Evolutionary conservation across 2,113 vertebrate genomes (phyloP), one percentile per base, ranked within the genome.

Genomic region (Solea senegalensis): DNA sequence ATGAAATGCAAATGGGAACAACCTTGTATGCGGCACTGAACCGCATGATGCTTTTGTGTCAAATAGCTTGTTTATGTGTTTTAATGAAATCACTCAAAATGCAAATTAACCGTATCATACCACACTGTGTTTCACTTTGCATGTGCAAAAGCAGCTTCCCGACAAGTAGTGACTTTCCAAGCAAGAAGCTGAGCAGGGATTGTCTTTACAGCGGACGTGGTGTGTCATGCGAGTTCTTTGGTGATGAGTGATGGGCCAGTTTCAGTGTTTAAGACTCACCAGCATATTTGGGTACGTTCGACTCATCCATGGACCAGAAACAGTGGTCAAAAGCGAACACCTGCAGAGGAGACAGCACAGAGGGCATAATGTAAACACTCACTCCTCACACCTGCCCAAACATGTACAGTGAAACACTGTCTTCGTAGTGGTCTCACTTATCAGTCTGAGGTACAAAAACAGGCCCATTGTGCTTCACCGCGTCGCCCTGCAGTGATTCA

Each of bases 271-370:
- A 56, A 76, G 76, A 87, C 89, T 95, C 94, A 99, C 98, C 98
- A 62, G 97, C 97, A 88, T 99, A 98, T 93, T 99, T 98, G 48
- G 94, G 90, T 83, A 94, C 92, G 86, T 99, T 98, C 83, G 95
- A 95, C 89, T 99, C 98, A 90, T 99, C 97, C 95, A 99, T 98
- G 86, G 98, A 99, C 98, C 98, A 99, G 92, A 99, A 99, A 88
- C 98, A 99, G 90, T 99, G 95, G 94, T 99, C 98, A 86, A 99
- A 99, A 85, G 98, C 97, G 88, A 99, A 99, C 78, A 99, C 97
- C 98, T 99, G 90, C 51, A 57, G 74, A 65, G 62, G 27, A 90
- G 66, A 81, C 58, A 76, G 64, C 52, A 74, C 52, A 83, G 26
- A 61, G 51, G 40, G 62, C 14, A 40, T 77, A 57, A 80, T n/a